Percentiles rank a stretch among this genome's conserved stretches.
Conservation (phyloP, 2,113 vertebrate genomes). For the Oncorhynchus masou region DNA sequence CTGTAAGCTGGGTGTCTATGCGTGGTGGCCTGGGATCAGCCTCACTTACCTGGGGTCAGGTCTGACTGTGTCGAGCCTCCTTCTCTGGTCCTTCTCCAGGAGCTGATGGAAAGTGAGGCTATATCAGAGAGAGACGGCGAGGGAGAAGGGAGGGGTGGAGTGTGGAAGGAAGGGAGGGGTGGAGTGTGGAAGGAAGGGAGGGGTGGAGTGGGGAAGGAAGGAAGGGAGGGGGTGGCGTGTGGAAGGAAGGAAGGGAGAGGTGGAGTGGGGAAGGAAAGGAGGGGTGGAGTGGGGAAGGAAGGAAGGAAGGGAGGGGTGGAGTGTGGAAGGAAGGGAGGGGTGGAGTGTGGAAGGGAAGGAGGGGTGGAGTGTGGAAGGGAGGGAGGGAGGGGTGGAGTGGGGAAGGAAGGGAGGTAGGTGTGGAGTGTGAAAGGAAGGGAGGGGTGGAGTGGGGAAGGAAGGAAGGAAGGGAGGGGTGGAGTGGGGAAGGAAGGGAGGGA, state of each 20-base stretch:
- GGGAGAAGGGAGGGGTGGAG: conserved; percentile 54
- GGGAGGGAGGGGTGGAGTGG: conserved; percentile 72
- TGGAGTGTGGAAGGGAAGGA: conserved; percentile 61
- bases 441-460: conserved; percentile 78
- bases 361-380: conserved; percentile 72
- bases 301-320: conserved; percentile 69
- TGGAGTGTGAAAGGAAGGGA: too few relatives aligned
- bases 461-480: conserved; percentile 69
- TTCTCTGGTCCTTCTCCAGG: conserved; percentile 68
- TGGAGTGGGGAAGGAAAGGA: rapidly evolving
- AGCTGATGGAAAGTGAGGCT: conserved; percentile 81
- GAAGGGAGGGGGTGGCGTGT: too few relatives aligned
- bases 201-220: conserved; percentile 72
- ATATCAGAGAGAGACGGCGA: conserved; percentile 41
- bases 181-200: conserved; percentile 66
- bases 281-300: too few relatives aligned
- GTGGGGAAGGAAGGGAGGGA: conserved; percentile 36
- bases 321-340: conserved; percentile 61
- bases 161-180: conserved; percentile 43
- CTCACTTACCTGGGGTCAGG: conserved; percentile 84
- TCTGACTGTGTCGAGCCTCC: conserved; percentile 69
- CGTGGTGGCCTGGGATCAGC: conserved; percentile 79
- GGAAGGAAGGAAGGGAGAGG: rapidly evolving
- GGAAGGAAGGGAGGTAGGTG: too few relatives aligned
- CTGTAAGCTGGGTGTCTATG: conserved; percentile 74